phyloP scores from a whole-genome alignment of 2,888 invertebrate species.

The Marronus borbonicus region DNA sequence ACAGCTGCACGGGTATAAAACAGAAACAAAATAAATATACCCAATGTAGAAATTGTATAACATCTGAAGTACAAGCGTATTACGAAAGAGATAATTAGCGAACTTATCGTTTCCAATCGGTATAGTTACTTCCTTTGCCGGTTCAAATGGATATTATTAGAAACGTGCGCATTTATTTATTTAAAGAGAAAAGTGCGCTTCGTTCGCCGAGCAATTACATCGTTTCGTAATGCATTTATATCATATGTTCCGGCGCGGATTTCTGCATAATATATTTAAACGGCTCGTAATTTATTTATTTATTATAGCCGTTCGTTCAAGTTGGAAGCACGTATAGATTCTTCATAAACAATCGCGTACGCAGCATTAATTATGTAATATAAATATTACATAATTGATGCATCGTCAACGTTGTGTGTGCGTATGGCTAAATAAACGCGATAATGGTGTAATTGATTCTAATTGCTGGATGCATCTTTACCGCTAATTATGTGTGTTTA shows the following conservation, averaged over 20 bases:
- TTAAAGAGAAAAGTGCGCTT: neutral
- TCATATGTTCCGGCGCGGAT: neutral
- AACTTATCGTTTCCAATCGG: neutral
- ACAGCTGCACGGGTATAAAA: no score
- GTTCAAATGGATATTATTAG: neutral
- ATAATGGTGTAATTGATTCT: constrained; percentile 13
- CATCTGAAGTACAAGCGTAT: constrained; percentile 57
- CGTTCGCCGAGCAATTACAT: neutral
- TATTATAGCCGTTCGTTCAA: neutral
- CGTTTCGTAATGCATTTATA: constrained; percentile 2
- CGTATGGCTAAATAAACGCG: neutral
- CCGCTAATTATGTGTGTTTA: neutral
- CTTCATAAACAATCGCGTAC: neutral
- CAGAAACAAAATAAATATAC: no score
- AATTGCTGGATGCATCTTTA: neutral
- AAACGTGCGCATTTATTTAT: neutral
- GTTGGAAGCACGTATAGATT: neutral
- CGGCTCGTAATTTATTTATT: constrained; percentile 2
- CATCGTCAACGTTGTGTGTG: neutral
- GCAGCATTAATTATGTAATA: neutral
- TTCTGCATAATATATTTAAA: constrained; percentile 20
- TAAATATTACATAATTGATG: constrained; percentile 9
- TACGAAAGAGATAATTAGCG: neutral
- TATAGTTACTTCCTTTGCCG: neutral
- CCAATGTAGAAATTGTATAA: constrained; percentile 49